Evolutionary conservation across 2,113 vertebrate species (phyloP).

Genomic region (Platycercus adscitus): DNA sequence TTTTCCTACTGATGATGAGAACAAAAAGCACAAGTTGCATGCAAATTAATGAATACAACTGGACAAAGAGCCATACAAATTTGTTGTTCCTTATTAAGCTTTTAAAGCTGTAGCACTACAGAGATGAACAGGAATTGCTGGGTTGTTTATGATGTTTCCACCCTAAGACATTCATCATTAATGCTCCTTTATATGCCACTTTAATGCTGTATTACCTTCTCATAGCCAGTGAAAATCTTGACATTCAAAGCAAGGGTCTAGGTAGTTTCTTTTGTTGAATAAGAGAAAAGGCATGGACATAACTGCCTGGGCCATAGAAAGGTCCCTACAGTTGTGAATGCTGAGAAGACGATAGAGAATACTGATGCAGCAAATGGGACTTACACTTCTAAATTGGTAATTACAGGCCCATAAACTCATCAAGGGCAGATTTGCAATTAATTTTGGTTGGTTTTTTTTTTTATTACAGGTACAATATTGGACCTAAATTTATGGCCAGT

Average conservation of each 20-base stretch:
- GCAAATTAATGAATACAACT: background rate
- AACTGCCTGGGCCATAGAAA: background rate
- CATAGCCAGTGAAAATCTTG: background rate
- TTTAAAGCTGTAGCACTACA: background rate
- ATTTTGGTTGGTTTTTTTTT: background rate
- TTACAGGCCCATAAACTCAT: background rate
- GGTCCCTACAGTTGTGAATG: background rate
- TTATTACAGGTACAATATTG: background rate
- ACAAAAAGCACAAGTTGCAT: background rate
- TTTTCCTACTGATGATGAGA: background rate
- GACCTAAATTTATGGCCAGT: background rate
- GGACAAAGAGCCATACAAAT: background rate
- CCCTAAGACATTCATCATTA: background rate
- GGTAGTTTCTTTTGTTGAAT: background rate
- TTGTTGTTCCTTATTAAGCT: background rate
- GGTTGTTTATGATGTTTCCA: conserved; percentile 5
- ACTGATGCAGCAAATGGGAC: background rate
- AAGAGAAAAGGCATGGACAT: background rate
- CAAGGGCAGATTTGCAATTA: background rate
- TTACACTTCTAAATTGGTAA: background rate
- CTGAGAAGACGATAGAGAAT: background rate
- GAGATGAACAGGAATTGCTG: background rate
- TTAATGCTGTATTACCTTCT: background rate
- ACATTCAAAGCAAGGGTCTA: background rate
- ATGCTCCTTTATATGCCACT: background rate